Evolutionary conservation across 2,113 vertebrate genomes (phyloP), one percentile per base, ranked within the genome.

Genomic region (Centropristis striata): DNA sequence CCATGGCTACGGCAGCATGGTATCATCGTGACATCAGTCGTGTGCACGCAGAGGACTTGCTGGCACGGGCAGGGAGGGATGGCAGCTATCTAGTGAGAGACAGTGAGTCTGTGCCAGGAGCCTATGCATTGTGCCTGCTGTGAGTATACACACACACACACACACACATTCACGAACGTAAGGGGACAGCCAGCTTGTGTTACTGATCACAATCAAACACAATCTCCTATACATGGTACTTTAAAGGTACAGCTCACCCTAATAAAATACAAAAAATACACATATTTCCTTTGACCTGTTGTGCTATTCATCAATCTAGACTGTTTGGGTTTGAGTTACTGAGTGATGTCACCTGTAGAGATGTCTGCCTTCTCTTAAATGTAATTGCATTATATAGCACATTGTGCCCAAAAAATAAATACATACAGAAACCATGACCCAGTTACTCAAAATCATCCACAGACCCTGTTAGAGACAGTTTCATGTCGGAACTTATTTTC

Each of bases 1-100:
- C 84, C 87, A 96, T 96, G 94, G 92, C 95, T 1, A 85, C 90
- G 16, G 95, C 93, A 1, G 78, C 92, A 54, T 98, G 97, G 97
- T 97, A 97, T 83, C 97, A 97, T 90, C 76, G 94, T 41, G 96
- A 97, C 90, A 96, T 97, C 92, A 97, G 96, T 86, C 95, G 96
- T 13, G 95, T 95, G 63, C 93, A 91, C 36, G 96, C 96, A 0
- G 97, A 97, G 88, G 96, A 97, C 66, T 88, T 97, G 84, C 86
- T 97, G 92, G 96, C 96, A 71, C 92, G 89, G 60, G 96, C 96
- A 0, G 95, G 96, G 16, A 90, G 91, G 75, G 97, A 98, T 2
- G 97, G 97, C 75, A 96, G 95, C 91, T 98, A 96, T 92, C 88
- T 98, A 59, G 94, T 97, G 78, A 95, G 97, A 86, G 96, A 97